Conservation (phyloP, 1,140 invertebrate species). For the Odontomachus brunneus region DNA sequence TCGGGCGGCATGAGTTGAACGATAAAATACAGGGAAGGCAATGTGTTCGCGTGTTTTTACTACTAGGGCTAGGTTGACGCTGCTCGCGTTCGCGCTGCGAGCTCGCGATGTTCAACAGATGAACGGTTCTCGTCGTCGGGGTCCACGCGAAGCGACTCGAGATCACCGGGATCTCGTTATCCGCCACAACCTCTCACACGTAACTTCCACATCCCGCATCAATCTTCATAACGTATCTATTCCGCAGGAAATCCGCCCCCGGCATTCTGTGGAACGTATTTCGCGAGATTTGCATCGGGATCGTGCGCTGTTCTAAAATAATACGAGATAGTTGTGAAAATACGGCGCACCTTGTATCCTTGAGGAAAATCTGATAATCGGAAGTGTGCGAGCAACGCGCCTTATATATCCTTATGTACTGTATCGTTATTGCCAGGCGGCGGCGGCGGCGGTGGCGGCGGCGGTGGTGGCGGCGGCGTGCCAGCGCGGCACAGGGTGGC, state of each 20-base stretch:
- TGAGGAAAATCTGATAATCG: slow-evolving; percentile 41
- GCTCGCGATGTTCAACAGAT: too few relatives aligned
- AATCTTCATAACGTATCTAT: neutral
- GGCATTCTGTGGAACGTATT: neutral
- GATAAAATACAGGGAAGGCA: too few relatives aligned
- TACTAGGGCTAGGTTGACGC: too few relatives aligned
- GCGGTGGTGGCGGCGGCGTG: neutral
- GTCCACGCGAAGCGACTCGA: neutral
- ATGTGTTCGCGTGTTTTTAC: too few relatives aligned
- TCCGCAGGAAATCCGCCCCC: neutral
- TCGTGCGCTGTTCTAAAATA: neutral
- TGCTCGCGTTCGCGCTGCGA: too few relatives aligned
- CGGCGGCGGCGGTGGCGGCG: neutral
- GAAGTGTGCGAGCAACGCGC: neutral
- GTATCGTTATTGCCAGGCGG: slow-evolving; percentile 7
- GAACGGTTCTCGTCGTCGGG: too few relatives aligned
- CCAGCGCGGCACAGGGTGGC: neutral
- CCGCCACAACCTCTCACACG: neutral
- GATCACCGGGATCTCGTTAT: neutral
- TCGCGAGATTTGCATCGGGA: slow-evolving; percentile 28
- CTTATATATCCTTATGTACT: slow-evolving; percentile 9
- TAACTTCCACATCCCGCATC: neutral
- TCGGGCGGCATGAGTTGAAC: too few relatives aligned
- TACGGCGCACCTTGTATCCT: neutral
- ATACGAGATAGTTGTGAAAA: slow-evolving; percentile 22